Evolutionary conservation across 2,113 vertebrate genomes (phyloP).

Genomic region (Hemichromis elongatus): DNA sequence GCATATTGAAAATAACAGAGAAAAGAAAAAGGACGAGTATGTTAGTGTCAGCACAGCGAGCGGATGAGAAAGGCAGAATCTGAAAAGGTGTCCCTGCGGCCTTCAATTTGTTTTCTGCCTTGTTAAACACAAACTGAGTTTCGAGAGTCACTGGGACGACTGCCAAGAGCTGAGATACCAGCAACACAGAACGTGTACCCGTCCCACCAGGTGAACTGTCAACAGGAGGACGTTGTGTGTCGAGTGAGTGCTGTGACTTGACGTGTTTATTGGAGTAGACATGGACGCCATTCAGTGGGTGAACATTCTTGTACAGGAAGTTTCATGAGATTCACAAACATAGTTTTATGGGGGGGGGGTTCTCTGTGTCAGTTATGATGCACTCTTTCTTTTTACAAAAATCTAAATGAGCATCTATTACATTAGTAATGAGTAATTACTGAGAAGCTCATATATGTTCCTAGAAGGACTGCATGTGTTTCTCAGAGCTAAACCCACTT

Average conservation of each 20-base stretch:
- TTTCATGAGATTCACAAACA: background rate
- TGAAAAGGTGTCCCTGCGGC: background rate
- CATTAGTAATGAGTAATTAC: too few relatives aligned
- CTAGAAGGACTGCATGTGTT: background rate
- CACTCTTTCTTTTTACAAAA: background rate
- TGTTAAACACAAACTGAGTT: conserved; percentile 8
- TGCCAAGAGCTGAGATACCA: background rate
- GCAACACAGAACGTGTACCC: background rate
- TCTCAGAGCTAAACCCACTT: too few relatives aligned
- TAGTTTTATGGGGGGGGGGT: too few relatives aligned
- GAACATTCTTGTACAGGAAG: background rate
- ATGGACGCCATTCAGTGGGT: fast-evolving
- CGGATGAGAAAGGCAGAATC: background rate
- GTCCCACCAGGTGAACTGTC: background rate
- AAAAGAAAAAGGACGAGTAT: background rate
- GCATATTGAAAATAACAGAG: background rate
- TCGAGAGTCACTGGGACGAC: background rate
- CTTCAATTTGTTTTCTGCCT: conserved; percentile 43
- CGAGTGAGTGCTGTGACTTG: fast-evolving
- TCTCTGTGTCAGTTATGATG: background rate
- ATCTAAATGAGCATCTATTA: background rate
- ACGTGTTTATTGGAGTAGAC: background rate
- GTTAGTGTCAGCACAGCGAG: background rate
- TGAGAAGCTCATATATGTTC: background rate
- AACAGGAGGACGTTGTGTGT: fast-evolving